Percentiles rank a stretch among this genome's conserved stretches.
phyloP scores from a whole-genome alignment of 2,888 invertebrate species.

The Drosophila paranaensis region DNA sequence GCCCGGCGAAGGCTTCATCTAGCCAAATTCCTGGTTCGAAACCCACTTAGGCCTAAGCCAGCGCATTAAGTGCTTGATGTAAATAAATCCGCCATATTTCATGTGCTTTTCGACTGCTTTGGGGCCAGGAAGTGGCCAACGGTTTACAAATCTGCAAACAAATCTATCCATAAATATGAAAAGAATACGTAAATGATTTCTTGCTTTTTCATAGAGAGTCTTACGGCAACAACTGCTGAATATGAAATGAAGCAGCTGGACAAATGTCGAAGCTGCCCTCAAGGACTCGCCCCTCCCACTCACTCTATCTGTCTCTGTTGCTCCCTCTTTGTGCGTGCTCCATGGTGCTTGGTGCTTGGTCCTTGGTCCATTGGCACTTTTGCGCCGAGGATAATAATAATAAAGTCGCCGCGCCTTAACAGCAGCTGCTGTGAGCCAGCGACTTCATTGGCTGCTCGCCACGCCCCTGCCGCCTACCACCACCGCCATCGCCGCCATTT shows the following conservation, averaged over 20 bases:
- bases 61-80: not conserved
- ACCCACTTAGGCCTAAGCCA: not conserved
- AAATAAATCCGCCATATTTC: conserved; percentile 4
- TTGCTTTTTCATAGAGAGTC: conserved; percentile 47
- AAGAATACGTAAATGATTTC: conserved; percentile 57
- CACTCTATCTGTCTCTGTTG: not conserved
- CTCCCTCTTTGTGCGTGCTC: too few species aligned
- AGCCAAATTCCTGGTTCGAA: not conserved
- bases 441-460: conserved; percentile 20
- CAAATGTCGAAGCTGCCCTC: conserved; percentile 18
- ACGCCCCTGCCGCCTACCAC: conserved; percentile 7
- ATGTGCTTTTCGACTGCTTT: conserved; percentile 5
- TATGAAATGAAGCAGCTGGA: conserved; percentile 81
- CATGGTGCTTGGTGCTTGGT: conserved; percentile 6
- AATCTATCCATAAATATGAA: conserved; percentile 40
- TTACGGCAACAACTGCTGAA: conserved; percentile 60
- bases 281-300: not conserved
- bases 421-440: conserved; percentile 26
- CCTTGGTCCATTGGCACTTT: conserved; percentile 53
- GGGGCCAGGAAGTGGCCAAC: not conserved
- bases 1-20: not conserved
- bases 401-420: conserved; percentile 69
- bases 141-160: conserved; percentile 9
- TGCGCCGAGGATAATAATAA: conserved; percentile 73
- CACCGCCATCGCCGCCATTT: conserved; percentile 18